Evolutionary conservation across 2,113 vertebrate species (phyloP).

Genomic region (Spilogale gracilis): DNA sequence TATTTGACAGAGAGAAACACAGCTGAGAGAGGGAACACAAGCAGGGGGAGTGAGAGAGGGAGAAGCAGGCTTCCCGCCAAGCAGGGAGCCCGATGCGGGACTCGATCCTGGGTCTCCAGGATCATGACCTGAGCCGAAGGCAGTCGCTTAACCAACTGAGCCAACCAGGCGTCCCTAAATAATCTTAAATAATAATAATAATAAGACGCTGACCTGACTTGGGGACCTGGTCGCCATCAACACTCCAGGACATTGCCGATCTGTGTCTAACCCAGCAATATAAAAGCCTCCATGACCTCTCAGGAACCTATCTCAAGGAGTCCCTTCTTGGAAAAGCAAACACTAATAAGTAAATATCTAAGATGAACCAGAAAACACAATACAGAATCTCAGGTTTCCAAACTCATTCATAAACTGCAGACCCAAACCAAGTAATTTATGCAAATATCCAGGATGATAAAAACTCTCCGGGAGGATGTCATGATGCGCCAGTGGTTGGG

Average conservation of each 20-base stretch:
- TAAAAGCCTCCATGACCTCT: not conserved
- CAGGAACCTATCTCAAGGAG: not conserved
- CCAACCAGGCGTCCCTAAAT: too few relatives aligned
- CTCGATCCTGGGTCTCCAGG: too few relatives aligned
- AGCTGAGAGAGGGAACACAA: too few relatives aligned
- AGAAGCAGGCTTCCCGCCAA: too few relatives aligned
- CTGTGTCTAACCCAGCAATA: not conserved
- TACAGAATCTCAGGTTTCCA: not conserved
- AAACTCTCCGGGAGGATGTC: not conserved
- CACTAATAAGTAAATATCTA: not conserved
- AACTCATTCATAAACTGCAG: not conserved
- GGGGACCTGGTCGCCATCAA: not conserved
- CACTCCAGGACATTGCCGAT: not conserved
- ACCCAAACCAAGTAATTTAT: not conserved
- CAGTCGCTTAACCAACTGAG: too few relatives aligned
- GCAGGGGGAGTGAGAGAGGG: too few relatives aligned
- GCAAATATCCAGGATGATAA: not conserved
- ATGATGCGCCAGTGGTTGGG: not conserved
- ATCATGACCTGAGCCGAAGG: too few relatives aligned
- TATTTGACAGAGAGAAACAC: too few relatives aligned
- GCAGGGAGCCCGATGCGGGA: too few relatives aligned
- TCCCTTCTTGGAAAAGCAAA: slow-evolving; percentile 10
- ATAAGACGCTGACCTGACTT: not conserved
- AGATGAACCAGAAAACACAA: not conserved
- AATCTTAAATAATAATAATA: too few relatives aligned